These are phyloP conservation scores for Drosophila subquinaria DNA, from an alignment of 2,888 invertebrate species.

Conservation along the genomic window DNA sequence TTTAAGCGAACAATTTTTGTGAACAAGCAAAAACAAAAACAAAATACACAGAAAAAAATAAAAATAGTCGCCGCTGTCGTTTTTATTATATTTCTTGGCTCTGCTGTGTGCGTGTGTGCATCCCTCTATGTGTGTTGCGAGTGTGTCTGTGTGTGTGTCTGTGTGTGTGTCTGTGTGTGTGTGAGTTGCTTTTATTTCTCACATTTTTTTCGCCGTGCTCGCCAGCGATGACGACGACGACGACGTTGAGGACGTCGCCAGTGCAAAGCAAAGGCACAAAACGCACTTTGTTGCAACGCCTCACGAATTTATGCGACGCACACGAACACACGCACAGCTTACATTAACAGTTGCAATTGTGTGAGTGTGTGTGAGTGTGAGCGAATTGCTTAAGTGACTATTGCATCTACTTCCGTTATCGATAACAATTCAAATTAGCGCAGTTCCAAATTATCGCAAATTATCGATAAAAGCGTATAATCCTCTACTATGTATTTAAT, in stretches of 20 bases:
- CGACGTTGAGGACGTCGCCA: slow-evolving; percentile 37
- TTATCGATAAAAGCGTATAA: not conserved
- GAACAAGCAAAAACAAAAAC: slow-evolving; percentile 46
- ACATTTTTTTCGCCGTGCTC: slow-evolving; percentile 24
- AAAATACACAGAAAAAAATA: slow-evolving; percentile 18
- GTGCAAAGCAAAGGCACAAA: slow-evolving; percentile 51
- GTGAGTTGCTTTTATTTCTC: slow-evolving; percentile 10
- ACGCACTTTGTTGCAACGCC: slow-evolving; percentile 79
- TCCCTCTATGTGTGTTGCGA: slow-evolving; percentile 9
- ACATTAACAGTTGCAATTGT: not conserved
- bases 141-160: slow-evolving; percentile 15
- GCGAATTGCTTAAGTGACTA: no score
- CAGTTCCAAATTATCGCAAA: not conserved
- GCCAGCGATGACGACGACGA: slow-evolving; percentile 39
- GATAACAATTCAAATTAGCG: not conserved
- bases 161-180: slow-evolving; percentile 23
- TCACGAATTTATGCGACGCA: slow-evolving; percentile 63
- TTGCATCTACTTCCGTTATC: no score
- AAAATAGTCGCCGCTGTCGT: slow-evolving; percentile 64
- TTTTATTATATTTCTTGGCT: slow-evolving; percentile 71
- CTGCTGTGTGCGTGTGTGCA: slow-evolving; percentile 30
- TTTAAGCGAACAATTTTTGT: slow-evolving; percentile 63
- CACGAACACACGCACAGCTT: slow-evolving; percentile 12
- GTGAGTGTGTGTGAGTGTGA: not conserved
- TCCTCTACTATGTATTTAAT: not conserved